Evolutionary conservation across 2,888 invertebrate genomes (phyloP).

Genomic region (Gastracanthus pulcherrimus): DNA sequence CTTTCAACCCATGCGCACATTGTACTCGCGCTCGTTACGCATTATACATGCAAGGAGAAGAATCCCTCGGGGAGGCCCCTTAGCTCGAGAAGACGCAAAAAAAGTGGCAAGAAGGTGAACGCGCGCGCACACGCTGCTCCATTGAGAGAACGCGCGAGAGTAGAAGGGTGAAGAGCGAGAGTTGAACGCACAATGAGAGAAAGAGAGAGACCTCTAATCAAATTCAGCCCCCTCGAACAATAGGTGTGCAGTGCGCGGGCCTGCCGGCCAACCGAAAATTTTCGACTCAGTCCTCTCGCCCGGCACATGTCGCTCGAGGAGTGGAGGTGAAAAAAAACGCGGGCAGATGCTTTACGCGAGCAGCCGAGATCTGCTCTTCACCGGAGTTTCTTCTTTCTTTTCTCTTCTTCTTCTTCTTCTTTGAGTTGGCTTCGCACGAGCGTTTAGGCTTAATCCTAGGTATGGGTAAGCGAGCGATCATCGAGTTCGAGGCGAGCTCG

Average conservation of each 20-base stretch:
- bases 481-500: too few species aligned
- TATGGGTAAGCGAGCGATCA: not conserved
- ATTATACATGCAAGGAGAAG: not conserved
- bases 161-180: conserved; percentile 8
- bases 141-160: conserved; percentile 7
- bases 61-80: not conserved
- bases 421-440: conserved; percentile 27
- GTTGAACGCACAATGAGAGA: conserved; percentile 35
- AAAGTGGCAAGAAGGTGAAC: not conserved
- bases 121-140: not conserved
- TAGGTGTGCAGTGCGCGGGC: conserved; percentile 67
- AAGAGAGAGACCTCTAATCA: conserved; percentile 67
- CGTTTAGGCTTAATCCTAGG: not conserved
- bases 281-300: conserved; percentile 68
- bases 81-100: not conserved
- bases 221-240: conserved; percentile 73
- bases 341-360: conserved; percentile 35
- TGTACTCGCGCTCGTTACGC: conserved; percentile 20
- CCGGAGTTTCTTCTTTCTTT: not conserved
- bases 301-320: conserved; percentile 72
- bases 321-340: conserved; percentile 66
- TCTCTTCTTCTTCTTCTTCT: too few species aligned
- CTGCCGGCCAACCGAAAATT: conserved; percentile 65
- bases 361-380: conserved; percentile 6
- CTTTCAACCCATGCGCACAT: not conserved